A percentile compares a stretch with the other conserved stretches of the same genome.
Evolutionary conservation across 2,797 vertebrate genomes (phyloP).

Genomic region (Astyanax mexicanus): DNA sequence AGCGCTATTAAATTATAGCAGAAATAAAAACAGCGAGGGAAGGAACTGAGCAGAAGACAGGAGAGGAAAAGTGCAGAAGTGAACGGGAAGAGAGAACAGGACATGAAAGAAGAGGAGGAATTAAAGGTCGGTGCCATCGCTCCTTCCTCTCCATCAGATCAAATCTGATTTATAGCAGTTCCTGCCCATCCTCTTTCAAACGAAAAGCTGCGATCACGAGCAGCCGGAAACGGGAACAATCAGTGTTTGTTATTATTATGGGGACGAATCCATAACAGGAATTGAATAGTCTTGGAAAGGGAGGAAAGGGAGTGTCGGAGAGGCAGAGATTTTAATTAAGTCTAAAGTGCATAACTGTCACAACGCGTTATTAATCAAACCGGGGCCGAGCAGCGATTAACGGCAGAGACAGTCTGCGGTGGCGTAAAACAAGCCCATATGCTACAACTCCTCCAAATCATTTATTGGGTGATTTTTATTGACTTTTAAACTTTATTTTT

Average conservation of each 20-base stretch:
- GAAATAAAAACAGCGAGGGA: neutral
- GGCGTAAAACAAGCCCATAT: neutral
- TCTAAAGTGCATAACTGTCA: neutral
- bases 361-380: constrained; percentile 5
- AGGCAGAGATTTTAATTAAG: neutral
- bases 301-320: constrained; percentile 6
- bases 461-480: constrained; percentile 16
- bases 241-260: constrained; percentile 29
- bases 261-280: constrained; percentile 22
- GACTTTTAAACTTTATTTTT: constrained; percentile 10
- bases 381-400: constrained; percentile 10
- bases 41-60: neutral
- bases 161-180: constrained; percentile 37
- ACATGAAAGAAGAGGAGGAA: constrained; percentile 6
- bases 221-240: constrained; percentile 27
- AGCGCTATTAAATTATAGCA: neutral
- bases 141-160: constrained; percentile 17
- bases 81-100: neutral
- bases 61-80: neutral
- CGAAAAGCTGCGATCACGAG: neutral
- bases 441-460: neutral
- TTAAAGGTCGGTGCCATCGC: neutral
- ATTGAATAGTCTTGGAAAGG: neutral
- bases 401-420: neutral
- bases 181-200: constrained; percentile 29